These are phyloP conservation scores for Drosophila tanythrix DNA, from an alignment of 2,888 invertebrate species.

Conservation along the genomic window DNA sequence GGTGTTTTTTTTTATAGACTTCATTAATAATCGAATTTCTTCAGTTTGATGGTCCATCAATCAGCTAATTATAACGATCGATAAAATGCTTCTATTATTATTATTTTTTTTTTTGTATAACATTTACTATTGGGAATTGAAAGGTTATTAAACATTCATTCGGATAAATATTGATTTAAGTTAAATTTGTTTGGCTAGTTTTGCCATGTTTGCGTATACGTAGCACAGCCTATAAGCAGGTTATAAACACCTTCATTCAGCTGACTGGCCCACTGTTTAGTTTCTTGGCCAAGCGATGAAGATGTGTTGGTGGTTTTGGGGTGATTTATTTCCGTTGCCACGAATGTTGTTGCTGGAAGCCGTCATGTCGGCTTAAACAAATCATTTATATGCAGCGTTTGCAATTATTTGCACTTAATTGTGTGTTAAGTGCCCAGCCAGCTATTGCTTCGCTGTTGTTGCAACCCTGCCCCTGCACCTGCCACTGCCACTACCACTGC, in stretches of 20 bases:
- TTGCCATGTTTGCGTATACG: neutral
- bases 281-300: slow-evolving; percentile 53
- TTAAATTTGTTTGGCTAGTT: neutral
- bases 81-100: neutral
- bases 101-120: neutral
- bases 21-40: neutral
- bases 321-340: slow-evolving; percentile 62
- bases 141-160: neutral
- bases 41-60: neutral
- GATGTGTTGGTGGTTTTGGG: slow-evolving; percentile 44
- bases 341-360: slow-evolving; percentile 19
- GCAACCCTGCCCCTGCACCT: neutral
- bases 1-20: neutral
- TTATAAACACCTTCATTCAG: neutral
- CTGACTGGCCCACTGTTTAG: slow-evolving; percentile 12
- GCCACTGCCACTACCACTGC: neutral
- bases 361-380: slow-evolving; percentile 82
- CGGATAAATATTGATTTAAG: neutral
- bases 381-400: slow-evolving; percentile 83
- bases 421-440: slow-evolving; percentile 82
- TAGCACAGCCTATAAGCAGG: neutral
- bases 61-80: neutral
- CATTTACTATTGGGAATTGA: neutral
- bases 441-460: slow-evolving; percentile 43
- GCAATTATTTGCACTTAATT: slow-evolving; percentile 84